A percentile compares a stretch with the other conserved stretches of the same genome.
These are phyloP conservation scores for Leptodactylus fuscus DNA, from an alignment of 2,113 vertebrate genomes.

Conservation along the genomic window DNA sequence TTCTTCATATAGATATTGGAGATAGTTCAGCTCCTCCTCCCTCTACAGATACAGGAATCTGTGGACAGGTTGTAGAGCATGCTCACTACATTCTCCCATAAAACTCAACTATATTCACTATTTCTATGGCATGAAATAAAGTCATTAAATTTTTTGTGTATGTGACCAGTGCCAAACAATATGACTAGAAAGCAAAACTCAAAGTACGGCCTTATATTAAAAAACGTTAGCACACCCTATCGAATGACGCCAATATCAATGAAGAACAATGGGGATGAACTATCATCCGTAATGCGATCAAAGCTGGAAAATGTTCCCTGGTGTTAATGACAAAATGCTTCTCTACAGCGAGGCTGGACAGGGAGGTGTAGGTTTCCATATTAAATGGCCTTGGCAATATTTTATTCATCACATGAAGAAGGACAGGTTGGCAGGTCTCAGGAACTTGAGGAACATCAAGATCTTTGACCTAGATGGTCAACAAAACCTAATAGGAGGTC, in stretches of 20 bases:
- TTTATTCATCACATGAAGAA: constrained; percentile 8
- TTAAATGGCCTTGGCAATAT: constrained; percentile 9
- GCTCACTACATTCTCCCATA: too few species aligned
- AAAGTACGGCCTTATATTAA: background rate
- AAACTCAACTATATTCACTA: too few species aligned
- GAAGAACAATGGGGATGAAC: background rate
- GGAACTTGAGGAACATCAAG: background rate
- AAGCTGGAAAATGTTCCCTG: background rate
- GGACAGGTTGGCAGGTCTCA: background rate
- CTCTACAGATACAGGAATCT: too few species aligned
- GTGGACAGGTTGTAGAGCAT: too few species aligned
- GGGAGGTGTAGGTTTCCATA: background rate
- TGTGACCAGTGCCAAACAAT: too few species aligned
- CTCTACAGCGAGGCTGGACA: background rate
- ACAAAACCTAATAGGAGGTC: too few species aligned
- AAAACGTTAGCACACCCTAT: background rate
- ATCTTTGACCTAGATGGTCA: background rate
- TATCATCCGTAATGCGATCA: background rate
- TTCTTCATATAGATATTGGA: too few species aligned
- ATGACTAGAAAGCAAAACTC: too few species aligned
- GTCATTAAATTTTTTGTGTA: too few species aligned
- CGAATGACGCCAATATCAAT: background rate
- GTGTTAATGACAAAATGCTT: constrained; percentile 14
- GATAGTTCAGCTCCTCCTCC: too few species aligned
- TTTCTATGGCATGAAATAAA: too few species aligned